Conservation (phyloP, 2,888 invertebrate species). For the Lutraria lutraria region DNA sequence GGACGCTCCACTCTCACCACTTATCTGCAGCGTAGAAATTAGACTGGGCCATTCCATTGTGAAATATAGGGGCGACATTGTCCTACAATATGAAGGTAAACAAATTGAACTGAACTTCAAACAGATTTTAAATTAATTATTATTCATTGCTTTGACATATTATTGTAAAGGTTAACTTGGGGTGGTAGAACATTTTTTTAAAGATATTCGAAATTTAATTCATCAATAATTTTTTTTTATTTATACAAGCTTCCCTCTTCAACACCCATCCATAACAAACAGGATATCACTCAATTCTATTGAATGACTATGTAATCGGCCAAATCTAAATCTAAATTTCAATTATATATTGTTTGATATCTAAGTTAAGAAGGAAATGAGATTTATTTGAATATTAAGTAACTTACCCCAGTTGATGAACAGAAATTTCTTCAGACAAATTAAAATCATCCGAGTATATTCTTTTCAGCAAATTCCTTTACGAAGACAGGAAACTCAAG, state of each 20-base stretch:
- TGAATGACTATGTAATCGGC: too few relatives aligned
- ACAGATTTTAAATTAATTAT: conserved; percentile 29
- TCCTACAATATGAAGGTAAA: conserved; percentile 16
- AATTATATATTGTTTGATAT: too few relatives aligned
- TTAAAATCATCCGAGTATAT: too few relatives aligned
- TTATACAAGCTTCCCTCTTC: neutral
- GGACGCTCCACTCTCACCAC: conserved; percentile 25
- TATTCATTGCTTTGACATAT: conserved; percentile 39
- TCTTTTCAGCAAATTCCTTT: too few relatives aligned
- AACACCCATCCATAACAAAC: neutral
- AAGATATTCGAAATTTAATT: conserved; percentile 12
- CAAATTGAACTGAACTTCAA: conserved; percentile 5
- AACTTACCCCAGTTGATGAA: too few relatives aligned
- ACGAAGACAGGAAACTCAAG: too few relatives aligned
- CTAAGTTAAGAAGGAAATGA: too few relatives aligned
- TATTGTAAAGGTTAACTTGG: conserved; percentile 18
- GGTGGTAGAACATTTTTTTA: neutral
- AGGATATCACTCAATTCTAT: neutral
- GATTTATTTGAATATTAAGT: too few relatives aligned
- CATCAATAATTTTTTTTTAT: conserved; percentile 13
- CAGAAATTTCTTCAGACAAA: too few relatives aligned
- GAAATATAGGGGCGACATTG: neutral
- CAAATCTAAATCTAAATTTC: too few relatives aligned
- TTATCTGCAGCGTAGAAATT: conserved; percentile 16
- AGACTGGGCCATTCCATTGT: neutral